A percentile compares a stretch with the other conserved stretches of the same genome.
These are phyloP conservation scores for Drosophila auraria DNA, from an alignment of 1,140 invertebrate genomes.

Conservation along the genomic window DNA sequence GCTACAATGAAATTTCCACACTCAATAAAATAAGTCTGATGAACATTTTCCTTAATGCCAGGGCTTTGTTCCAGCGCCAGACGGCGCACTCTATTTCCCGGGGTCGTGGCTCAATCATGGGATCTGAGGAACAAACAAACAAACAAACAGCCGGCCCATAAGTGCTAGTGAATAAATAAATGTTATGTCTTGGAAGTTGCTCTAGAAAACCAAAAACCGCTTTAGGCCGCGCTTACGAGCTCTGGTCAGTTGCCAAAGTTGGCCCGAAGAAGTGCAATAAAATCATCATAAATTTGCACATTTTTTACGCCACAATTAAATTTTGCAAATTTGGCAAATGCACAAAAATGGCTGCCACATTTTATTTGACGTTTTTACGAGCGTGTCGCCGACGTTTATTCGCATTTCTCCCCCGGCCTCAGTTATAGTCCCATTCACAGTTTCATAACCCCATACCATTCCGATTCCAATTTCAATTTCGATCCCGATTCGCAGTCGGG, in stretches of 20 bases:
- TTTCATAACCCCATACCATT: slow-evolving; percentile 26
- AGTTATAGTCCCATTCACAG: neutral
- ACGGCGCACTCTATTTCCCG: slow-evolving; percentile 40
- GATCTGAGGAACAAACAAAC: slow-evolving; percentile 32
- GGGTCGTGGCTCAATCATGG: slow-evolving; percentile 26
- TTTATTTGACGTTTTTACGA: slow-evolving; percentile 80
- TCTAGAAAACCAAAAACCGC: slow-evolving; percentile 27
- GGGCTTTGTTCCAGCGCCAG: slow-evolving; percentile 43
- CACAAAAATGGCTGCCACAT: slow-evolving; percentile 80
- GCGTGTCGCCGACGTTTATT: slow-evolving; percentile 56
- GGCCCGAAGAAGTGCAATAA: slow-evolving; percentile 59
- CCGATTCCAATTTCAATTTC: slow-evolving; percentile 39
- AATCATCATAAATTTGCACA: slow-evolving; percentile 78
- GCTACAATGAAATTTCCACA: slow-evolving; percentile 81
- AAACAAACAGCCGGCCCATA: slow-evolving; percentile 7
- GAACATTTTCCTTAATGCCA: slow-evolving; percentile 68
- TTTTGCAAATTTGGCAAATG: slow-evolving; percentile 81
- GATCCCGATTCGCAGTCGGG: slow-evolving; percentile 39
- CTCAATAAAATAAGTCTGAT: slow-evolving; percentile 64
- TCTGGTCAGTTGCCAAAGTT: slow-evolving; percentile 67
- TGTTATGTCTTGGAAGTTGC: slow-evolving; percentile 35
- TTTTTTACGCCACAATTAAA: slow-evolving; percentile 76
- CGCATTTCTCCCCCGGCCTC: slow-evolving; percentile 24
- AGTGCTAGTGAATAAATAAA: slow-evolving; percentile 41
- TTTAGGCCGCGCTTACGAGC: slow-evolving; percentile 42